Conservation (phyloP, 1,140 invertebrate species). For the Cheumatopsyche charites region DNA sequence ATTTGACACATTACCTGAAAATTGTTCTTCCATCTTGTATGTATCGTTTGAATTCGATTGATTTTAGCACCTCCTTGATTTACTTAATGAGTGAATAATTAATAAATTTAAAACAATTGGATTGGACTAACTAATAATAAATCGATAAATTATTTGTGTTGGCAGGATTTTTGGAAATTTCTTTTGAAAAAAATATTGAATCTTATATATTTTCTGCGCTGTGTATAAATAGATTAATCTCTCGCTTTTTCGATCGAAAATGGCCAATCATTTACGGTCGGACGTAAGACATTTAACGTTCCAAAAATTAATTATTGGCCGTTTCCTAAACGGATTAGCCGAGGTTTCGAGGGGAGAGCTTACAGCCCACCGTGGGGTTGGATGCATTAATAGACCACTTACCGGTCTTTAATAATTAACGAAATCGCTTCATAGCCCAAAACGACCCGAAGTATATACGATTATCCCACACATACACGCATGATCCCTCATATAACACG, state of each 20-base stretch:
- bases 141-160: too few species aligned
- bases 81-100: too few species aligned
- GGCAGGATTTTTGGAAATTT: too few species aligned
- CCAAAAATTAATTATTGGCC: slow-evolving; percentile 16
- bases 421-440: background rate
- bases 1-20: too few species aligned
- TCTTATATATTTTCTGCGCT: too few species aligned
- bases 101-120: too few species aligned
- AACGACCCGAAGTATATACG: background rate
- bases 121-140: too few species aligned
- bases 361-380: background rate
- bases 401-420: slow-evolving; percentile 13
- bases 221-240: background rate
- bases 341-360: background rate
- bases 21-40: too few species aligned
- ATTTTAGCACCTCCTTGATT: too few species aligned
- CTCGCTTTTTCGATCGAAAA: background rate
- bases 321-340: slow-evolving; percentile 8
- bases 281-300: slow-evolving; percentile 3
- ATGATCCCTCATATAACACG: too few species aligned
- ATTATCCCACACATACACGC: background rate
- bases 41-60: too few species aligned
- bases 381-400: slow-evolving; percentile 10
- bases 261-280: background rate
- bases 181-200: too few species aligned